Evolutionary conservation across 2,888 invertebrate species (phyloP).

Genomic region (Calliphora vomitoria): DNA sequence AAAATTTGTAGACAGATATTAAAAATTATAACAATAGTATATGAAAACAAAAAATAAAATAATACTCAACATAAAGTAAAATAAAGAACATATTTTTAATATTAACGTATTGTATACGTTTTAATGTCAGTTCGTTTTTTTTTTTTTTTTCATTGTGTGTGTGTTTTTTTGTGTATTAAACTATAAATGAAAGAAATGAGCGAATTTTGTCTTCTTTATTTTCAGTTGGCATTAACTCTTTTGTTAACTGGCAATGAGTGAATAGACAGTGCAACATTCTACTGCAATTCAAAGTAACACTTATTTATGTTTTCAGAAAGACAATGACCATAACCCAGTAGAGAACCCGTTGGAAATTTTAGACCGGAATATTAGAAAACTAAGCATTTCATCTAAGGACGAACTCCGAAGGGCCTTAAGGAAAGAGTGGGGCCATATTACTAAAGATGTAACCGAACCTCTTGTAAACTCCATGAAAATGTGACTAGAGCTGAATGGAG

Average conservation of each 20-base stretch:
- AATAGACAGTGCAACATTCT: not conserved
- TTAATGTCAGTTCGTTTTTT: not conserved
- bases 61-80: not conserved
- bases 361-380: no score
- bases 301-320: not conserved
- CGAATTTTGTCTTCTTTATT: not conserved
- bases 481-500: no score
- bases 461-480: no score
- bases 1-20: slow-evolving; percentile 34
- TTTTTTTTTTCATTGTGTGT: no score
- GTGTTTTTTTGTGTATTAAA: not conserved
- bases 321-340: no score
- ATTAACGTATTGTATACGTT: slow-evolving; percentile 7
- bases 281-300: not conserved
- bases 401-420: no score
- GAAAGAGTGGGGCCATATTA: no score
- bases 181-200: not conserved
- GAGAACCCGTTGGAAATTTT: no score
- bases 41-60: not conserved
- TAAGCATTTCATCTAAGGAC: no score
- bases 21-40: slow-evolving; percentile 40
- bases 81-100: slow-evolving; percentile 26
- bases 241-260: not conserved
- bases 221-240: not conserved
- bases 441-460: no score